Conservation (phyloP, 2,113 vertebrate species). For the Camelus dromedarius region DNA sequence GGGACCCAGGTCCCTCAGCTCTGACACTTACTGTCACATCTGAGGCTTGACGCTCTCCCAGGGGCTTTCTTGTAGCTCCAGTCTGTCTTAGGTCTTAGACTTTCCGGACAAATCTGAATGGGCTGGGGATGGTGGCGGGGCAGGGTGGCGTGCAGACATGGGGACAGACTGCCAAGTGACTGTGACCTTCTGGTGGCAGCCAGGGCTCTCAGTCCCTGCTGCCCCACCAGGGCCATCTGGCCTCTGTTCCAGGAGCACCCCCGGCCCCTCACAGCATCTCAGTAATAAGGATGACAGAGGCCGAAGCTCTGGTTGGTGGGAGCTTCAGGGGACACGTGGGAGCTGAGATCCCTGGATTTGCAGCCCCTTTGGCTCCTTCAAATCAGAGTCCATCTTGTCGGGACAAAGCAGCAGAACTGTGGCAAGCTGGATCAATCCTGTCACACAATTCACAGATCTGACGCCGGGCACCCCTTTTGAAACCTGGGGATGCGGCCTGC, state of each 20-base stretch:
- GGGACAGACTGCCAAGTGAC: rapidly evolving
- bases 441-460: slow-evolving; percentile 41
- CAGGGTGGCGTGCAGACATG: rapidly evolving
- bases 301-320: rapidly evolving
- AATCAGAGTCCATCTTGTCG: background rate
- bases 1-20: background rate
- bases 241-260: background rate
- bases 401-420: background rate
- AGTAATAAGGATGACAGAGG: rapidly evolving
- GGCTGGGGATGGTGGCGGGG: rapidly evolving
- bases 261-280: background rate
- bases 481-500: background rate
- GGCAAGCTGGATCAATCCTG: background rate
- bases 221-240: too few relatives aligned
- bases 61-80: background rate
- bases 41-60: background rate
- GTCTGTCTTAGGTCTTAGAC: background rate
- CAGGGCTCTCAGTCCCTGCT: rapidly evolving
- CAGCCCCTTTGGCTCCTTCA: background rate
- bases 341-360: background rate
- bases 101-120: background rate
- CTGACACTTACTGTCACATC: rapidly evolving
- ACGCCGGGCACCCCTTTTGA: slow-evolving; percentile 31
- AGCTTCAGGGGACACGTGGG: rapidly evolving
- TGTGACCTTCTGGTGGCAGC: background rate